Conservation (phyloP, 2,888 invertebrate species). For the Eupithecia pulchellata region DNA sequence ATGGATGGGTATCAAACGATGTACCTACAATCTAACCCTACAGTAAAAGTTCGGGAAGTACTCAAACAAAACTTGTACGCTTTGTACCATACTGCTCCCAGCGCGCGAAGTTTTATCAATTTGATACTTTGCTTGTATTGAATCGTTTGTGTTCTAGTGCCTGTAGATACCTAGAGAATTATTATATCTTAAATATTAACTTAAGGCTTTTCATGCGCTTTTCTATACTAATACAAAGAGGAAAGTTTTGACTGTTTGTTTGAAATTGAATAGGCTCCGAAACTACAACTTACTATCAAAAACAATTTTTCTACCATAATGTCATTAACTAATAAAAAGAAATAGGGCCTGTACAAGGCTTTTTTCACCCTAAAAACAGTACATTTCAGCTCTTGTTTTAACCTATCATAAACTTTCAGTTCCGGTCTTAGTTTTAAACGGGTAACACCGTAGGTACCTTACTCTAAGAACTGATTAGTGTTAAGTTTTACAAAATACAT, state of each 20-base stretch:
- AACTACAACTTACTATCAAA: no score
- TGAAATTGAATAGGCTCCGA: no score
- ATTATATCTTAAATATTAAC: no score
- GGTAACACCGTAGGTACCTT: no score
- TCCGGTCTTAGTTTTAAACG: no score
- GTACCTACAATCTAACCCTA: not conserved
- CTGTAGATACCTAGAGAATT: not conserved
- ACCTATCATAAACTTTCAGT: not conserved
- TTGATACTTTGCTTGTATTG: constrained; percentile 28
- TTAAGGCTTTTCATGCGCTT: no score
- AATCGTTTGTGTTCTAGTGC: constrained; percentile 13
- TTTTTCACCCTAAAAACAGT: not conserved
- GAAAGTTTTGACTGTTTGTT: no score
- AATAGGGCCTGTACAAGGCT: no score
- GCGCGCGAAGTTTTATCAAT: constrained; percentile 42
- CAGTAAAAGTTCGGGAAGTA: constrained; percentile 6
- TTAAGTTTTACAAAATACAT: not conserved
- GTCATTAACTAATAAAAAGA: no score
- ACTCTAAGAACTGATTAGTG: no score
- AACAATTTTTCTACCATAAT: no score
- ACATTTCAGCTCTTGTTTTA: not conserved
- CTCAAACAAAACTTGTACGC: not conserved
- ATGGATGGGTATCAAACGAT: not conserved
- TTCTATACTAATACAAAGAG: no score
- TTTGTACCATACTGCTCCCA: constrained; percentile 20